Conservation (phyloP, 1,140 invertebrate species). For the Eciton burchellii region DNA sequence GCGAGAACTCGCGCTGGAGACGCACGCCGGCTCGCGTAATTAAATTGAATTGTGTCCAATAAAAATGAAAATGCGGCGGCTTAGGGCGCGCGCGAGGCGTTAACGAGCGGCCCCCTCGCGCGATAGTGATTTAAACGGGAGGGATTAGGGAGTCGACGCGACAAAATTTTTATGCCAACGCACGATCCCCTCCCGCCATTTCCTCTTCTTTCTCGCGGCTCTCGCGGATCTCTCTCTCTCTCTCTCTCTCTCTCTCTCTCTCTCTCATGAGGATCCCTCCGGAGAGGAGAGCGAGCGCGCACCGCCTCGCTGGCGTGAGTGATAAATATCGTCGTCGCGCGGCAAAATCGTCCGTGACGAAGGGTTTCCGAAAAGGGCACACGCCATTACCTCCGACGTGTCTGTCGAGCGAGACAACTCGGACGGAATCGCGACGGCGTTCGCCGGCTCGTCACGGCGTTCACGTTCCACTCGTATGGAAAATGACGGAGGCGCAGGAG, state of each 20-base stretch:
- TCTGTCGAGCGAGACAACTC: slow-evolving; percentile 70
- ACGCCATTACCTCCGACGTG: slow-evolving; percentile 81
- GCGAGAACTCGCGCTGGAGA: no score
- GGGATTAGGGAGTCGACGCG: slow-evolving; percentile 35
- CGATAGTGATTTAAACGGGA: slow-evolving; percentile 39
- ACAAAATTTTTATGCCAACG: slow-evolving; percentile 55
- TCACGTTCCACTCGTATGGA: slow-evolving; percentile 71
- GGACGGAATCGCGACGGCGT: slow-evolving; percentile 40
- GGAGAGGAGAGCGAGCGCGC: slow-evolving; percentile 6
- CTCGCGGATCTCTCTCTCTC: no score
- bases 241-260: no score
- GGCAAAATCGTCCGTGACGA: slow-evolving; percentile 82
- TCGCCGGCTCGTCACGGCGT: slow-evolving; percentile 70
- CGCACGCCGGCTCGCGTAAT: background rate
- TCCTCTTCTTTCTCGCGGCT: slow-evolving; percentile 41
- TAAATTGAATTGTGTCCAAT: slow-evolving; percentile 34
- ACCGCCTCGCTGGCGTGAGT: slow-evolving; percentile 75
- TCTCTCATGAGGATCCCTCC: no score
- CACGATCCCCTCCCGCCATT: no score
- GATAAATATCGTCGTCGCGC: slow-evolving; percentile 80
- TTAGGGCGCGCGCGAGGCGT: slow-evolving; percentile 19
- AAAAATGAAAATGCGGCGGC: slow-evolving; percentile 37
- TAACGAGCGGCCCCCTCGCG: slow-evolving; percentile 35
- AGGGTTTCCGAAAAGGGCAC: slow-evolving; percentile 79
- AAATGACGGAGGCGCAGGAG: slow-evolving; percentile 40